Base-by-base conservation (phyloP, 2,888 invertebrate species). In the Melieria omissa region DNA sequence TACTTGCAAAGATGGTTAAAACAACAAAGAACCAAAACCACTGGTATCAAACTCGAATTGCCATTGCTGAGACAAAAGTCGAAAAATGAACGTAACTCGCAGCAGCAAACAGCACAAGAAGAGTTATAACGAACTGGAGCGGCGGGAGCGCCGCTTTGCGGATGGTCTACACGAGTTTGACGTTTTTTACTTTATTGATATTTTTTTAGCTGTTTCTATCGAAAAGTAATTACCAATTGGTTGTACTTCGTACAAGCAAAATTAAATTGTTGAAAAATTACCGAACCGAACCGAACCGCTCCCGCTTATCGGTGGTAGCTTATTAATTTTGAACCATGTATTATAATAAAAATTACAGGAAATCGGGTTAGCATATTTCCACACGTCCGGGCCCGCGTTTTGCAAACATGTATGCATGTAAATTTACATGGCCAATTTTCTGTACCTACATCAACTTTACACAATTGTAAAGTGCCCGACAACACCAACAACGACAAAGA, bases 41-140 rank as follows among this genome's bases (percentile, higher is more conserved):
- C 49, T 16, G 47, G 14, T 72, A 64, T 68, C 72, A 72, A 57
- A 68, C n/a, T 64, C 45, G 45, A 44, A 64, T 67, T 64, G 47
- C 65, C 62, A 61, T 42, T 65, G 61, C 44, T 45, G 47, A 55
- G 47, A 10, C 61, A 63, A 72, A 69, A 65, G 64, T 65, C 62
- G 58, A 10, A 47, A 55, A 47, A 69, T 46, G 12, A 66, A 47
- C 57, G 55, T 16, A 14, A 29, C 10, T 29, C 29, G 29, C 29
- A 29, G 29, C 29, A 29, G 29, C 29, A 29, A 29, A 29, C 29
- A 29, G 29, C 29, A 29, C 29, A 29, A 29, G 29, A 29, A 29
- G 29, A 29, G 29, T 29, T 29, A 29, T 29, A 29, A 29, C 29
- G 29, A 29, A 29, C 29, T 29, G 29, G 29, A 29, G 29, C 29